Evolutionary conservation across 1,140 invertebrate genomes (phyloP), one percentile per base, ranked within the genome.

Genomic region (Drosophila busckii): DNA sequence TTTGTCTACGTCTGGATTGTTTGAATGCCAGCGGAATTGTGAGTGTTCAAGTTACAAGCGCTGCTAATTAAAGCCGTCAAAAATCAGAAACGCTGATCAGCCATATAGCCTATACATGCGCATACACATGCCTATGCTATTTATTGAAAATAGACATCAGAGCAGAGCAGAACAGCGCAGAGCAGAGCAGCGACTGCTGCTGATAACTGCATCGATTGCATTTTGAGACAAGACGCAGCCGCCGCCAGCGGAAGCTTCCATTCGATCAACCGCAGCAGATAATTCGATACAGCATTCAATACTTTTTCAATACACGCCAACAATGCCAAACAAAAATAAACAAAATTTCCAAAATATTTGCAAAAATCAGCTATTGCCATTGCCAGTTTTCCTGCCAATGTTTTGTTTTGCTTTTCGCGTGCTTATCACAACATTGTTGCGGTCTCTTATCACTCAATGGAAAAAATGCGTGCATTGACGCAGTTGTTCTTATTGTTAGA

Each of bases 381-480:
- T 28, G 26, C 8, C 4, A 6, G 28, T 29, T 12, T 9, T 34
- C 31, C 4, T 2, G 10, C 25, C 25, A 22, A 17, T 6, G 20
- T 4, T 17, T 19, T 10, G 8, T 25, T 46, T 32, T 22, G 42
- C 15, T 22, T 46, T 8, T 3, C 12, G 19, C 3, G 52, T 31
- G 16, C 59, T 65, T 70, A 65, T 70, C 67, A 34, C 26, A 22
- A 15, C 28, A 16, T 26, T 34, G 17, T 23, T 12, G 40, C 7
- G 16, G 9, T 5, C 22, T n/a, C n/a, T 55, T 42, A 61, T 56
- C 38, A 20, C n/a, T 28, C 5, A 15, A 26, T 35, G 44, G 37
- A 54, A 75, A n/a, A 82, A 75, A 82, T 82, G 64, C 75, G 75
- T 82, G 64, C 55, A 75, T 69, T 80, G 75, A 80, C 75, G 75